Evolutionary conservation across 1,140 invertebrate species (phyloP).

Genomic region (Neodiprion lecontei): DNA sequence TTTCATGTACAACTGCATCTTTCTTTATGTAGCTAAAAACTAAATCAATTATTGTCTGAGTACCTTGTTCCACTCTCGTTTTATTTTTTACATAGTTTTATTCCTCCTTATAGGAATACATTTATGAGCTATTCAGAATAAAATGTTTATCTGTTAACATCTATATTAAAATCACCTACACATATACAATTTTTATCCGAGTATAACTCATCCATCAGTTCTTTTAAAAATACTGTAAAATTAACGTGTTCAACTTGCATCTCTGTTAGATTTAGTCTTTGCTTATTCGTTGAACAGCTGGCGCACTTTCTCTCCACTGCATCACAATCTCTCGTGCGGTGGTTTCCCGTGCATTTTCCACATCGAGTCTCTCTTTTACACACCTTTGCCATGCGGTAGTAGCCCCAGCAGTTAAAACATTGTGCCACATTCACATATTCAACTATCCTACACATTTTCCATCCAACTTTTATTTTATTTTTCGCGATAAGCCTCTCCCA

Average conservation of each 20-base stretch:
- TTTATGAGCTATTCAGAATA: constrained; percentile 8
- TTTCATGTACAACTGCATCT: not conserved
- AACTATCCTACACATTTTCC: constrained; percentile 11
- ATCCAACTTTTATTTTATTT: constrained; percentile 11
- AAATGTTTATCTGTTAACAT: not conserved
- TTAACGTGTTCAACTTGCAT: not conserved
- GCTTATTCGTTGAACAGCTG: constrained; percentile 8
- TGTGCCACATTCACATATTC: constrained; percentile 10
- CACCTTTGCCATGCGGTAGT: constrained; percentile 13
- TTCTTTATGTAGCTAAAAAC: constrained; percentile 4
- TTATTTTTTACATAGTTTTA: constrained; percentile 10
- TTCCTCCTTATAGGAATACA: not conserved
- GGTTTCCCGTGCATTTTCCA: not conserved
- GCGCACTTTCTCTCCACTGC: constrained; percentile 9
- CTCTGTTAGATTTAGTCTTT: no score
- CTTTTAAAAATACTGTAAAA: constrained; percentile 17
- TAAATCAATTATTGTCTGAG: constrained; percentile 13
- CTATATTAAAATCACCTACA: constrained; percentile 12
- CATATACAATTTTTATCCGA: not conserved
- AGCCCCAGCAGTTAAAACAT: constrained; percentile 22
- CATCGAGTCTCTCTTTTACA: not conserved
- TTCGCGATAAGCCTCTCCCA: constrained; percentile 6
- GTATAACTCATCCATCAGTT: constrained; percentile 8
- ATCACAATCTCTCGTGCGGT: constrained; percentile 20
- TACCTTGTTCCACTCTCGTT: constrained; percentile 4